Base-by-base conservation (phyloP, 1,140 invertebrate genomes). In the Physella acuta region DNA sequence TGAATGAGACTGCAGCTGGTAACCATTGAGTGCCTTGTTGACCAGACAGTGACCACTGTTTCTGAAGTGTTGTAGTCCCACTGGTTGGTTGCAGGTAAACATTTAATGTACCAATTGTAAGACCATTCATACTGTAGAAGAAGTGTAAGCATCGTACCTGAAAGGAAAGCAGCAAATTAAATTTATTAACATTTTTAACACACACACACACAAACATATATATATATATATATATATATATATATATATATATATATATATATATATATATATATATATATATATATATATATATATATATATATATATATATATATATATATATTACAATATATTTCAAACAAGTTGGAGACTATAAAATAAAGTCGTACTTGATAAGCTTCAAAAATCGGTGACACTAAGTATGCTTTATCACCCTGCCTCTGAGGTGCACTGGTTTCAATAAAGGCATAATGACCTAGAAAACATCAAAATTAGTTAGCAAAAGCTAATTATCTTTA, bases 121-220 rank as follows among this genome's bases (percentile, higher is more conserved):
- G 59, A 11, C 91, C 91, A 74, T 87, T 91, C 91, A 93, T 93
- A 76, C 92, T 91, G 76, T 87, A 90, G 87, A 88, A 93, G 81
- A 93, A 92, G 16, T 73, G 74, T 17, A 82, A 55, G 71, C 81
- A 82, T n/a, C 52, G 55, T n/a, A 14, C 31, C 34, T 68, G 44
- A 24, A 30, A 63, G 31, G 8, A 44, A 11, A 44, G 39, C 39
- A 44, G 20, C 39, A 44, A 44, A 8, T 44, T 44, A 44, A 44
- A 44, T 8, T 44, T 11, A n/a, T n/a, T n/a, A n/a, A n/a, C n/a
- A n/a, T n/a, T n/a, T n/a, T n/a, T n/a, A n/a, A n/a, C n/a, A n/a
- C n/a, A n/a, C n/a, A n/a, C n/a, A n/a, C n/a, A n/a, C n/a, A n/a
- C n/a, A n/a, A n/a, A n/a, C n/a, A n/a, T n/a, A n/a, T n/a, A n/a